Evolutionary conservation across 2,113 vertebrate species (phyloP).

Genomic region (Labrus mixtus): DNA sequence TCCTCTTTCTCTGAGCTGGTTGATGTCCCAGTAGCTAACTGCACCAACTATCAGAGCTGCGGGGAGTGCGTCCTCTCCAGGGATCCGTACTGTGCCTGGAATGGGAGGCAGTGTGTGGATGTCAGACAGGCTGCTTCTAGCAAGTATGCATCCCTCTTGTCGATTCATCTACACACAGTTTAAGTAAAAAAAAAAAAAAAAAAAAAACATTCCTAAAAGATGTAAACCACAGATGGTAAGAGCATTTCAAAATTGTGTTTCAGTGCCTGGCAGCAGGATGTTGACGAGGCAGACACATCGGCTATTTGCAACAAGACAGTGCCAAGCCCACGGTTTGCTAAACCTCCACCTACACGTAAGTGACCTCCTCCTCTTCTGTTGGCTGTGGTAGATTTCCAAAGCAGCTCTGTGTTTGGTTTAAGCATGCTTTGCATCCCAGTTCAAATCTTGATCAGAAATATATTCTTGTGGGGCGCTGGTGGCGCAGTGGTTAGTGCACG

Average conservation of each 20-base stretch:
- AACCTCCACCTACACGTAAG: conserved; percentile 76
- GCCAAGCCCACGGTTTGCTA: conserved; percentile 50
- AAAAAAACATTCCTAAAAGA: neutral
- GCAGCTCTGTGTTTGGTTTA: neutral
- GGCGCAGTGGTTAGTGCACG: no score
- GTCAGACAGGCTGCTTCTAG: conserved; percentile 64
- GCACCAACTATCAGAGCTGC: conserved; percentile 92
- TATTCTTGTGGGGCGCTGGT: no score
- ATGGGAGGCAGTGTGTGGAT: conserved; percentile 81
- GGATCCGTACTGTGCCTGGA: conserved; percentile 96
- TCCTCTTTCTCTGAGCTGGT: conserved; percentile 87
- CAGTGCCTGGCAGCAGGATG: conserved; percentile 90
- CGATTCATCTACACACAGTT: neutral
- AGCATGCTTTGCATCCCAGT: conserved; percentile 3
- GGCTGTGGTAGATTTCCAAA: conserved; percentile 14
- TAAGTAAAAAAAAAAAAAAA: no score
- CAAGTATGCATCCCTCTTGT: conserved; percentile 67
- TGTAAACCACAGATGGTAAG: conserved; percentile 1
- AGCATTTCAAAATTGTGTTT: conserved; percentile 32
- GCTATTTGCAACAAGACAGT: conserved; percentile 72
- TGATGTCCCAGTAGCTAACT: conserved; percentile 93
- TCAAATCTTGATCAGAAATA: conserved; percentile 8
- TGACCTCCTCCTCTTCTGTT: conserved; percentile 34
- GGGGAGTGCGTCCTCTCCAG: conserved; percentile 94
- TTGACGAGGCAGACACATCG: conserved; percentile 85